Percentiles rank a stretch among this genome's conserved stretches.
phyloP scores from a whole-genome alignment of 2,113 vertebrate genomes.

The Gulo gulo region DNA sequence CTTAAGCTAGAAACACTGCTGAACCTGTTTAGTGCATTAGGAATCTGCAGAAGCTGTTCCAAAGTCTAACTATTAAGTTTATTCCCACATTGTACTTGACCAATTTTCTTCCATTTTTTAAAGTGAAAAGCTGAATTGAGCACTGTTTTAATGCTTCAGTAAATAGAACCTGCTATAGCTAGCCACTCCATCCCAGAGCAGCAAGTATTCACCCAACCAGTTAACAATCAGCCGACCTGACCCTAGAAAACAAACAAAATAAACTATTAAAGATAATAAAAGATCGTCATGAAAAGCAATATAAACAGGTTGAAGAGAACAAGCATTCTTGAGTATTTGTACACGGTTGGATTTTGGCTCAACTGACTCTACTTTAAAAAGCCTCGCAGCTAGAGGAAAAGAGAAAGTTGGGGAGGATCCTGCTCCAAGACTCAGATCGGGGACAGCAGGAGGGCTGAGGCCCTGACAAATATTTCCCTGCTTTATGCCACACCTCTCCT shows the following conservation, averaged over 20 bases:
- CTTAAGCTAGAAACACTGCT: not conserved
- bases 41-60: not conserved
- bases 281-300: not conserved
- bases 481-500: not conserved
- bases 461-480: not conserved
- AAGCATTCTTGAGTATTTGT: not conserved
- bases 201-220: not conserved
- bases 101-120: conserved; percentile 12
- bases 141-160: not conserved
- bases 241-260: conserved; percentile 45
- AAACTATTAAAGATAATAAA: conserved; percentile 26
- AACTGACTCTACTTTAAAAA: not conserved
- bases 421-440: not conserved
- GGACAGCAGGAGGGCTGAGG: not conserved
- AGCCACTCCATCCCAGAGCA: not conserved
- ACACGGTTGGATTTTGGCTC: not conserved
- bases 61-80: not conserved
- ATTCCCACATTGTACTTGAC: not conserved
- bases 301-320: not conserved
- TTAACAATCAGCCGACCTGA: conserved; percentile 20
- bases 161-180: not conserved
- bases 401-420: not conserved
- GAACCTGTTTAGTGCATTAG: conserved; percentile 6
- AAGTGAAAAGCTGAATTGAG: not conserved
- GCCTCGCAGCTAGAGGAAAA: not conserved